A percentile compares a stretch with the other conserved stretches of the same genome.
Conservation (phyloP, 2,888 invertebrate genomes). For the Caenorhabditis afra region DNA sequence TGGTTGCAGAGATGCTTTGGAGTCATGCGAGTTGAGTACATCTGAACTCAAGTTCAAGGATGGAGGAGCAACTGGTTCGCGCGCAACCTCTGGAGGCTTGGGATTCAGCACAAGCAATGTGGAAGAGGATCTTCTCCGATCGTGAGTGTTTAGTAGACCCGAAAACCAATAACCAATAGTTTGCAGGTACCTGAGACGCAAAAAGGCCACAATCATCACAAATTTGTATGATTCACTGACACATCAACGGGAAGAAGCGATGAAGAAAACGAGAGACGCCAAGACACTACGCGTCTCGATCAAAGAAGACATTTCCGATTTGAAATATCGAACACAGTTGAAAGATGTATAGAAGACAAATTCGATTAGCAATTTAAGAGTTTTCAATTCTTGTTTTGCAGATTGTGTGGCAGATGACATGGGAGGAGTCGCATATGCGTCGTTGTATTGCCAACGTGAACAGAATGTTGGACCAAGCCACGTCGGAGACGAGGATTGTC, state of each 20-base stretch:
- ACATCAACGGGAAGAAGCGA: constrained; percentile 69
- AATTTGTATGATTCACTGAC: constrained; percentile 61
- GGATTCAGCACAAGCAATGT: constrained; percentile 54
- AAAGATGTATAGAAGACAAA: constrained; percentile 65
- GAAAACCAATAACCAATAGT: not conserved
- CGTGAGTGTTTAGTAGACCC: constrained; percentile 39
- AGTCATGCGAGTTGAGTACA: constrained; percentile 74
- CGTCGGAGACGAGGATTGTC: constrained; percentile 59
- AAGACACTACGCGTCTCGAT: constrained; percentile 67
- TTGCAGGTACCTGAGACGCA: constrained; percentile 63
- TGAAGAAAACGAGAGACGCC: constrained; percentile 65
- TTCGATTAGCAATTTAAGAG: not conserved
- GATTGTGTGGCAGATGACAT: constrained; percentile 78
- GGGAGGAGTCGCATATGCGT: constrained; percentile 78
- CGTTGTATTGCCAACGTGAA: constrained; percentile 74
- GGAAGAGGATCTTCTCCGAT: constrained; percentile 63
- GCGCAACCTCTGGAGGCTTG: constrained; percentile 14
- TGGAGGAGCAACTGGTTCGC: not conserved
- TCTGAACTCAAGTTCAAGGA: constrained; percentile 67
- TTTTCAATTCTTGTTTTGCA: constrained; percentile 43
- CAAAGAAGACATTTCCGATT: constrained; percentile 74
- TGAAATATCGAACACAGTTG: constrained; percentile 73
- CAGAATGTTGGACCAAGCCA: constrained; percentile 70
- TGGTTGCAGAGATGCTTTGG: constrained; percentile 73
- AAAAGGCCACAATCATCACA: constrained; percentile 55